These are phyloP conservation scores for Euura saliciscinereae DNA, from an alignment of 1,140 invertebrate species.

Conservation along the genomic window DNA sequence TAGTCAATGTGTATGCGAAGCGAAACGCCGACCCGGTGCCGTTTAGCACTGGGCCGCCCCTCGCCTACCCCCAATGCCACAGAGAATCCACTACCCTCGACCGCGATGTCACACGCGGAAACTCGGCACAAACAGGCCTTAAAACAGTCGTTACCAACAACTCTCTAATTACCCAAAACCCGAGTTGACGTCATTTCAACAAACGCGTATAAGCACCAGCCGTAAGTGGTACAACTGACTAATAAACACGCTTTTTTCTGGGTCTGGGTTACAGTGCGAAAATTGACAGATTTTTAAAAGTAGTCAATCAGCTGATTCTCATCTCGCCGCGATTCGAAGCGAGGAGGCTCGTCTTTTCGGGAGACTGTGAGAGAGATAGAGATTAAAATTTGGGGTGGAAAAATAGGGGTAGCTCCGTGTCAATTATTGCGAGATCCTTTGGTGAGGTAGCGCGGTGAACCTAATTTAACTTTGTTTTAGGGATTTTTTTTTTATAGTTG, in stretches of 20 bases:
- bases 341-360: too few relatives aligned
- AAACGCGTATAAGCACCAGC: not conserved
- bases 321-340: too few relatives aligned
- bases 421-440: not conserved
- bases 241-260: too few relatives aligned
- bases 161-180: slow-evolving; percentile 1
- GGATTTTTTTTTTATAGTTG: slow-evolving; percentile 41
- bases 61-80: not conserved
- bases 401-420: not conserved
- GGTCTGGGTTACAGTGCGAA: too few relatives aligned
- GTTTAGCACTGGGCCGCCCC: not conserved
- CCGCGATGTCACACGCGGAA: slow-evolving; percentile 1
- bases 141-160: slow-evolving; percentile 7
- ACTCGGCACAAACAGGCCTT: not conserved
- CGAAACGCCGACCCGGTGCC: slow-evolving; percentile 7
- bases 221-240: too few relatives aligned
- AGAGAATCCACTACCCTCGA: not conserved
- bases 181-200: not conserved
- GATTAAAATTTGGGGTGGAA: too few relatives aligned
- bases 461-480: slow-evolving; percentile 46
- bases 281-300: too few relatives aligned
- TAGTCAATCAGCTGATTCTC: too few relatives aligned
- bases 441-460: slow-evolving; percentile 7
- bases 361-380: too few relatives aligned
- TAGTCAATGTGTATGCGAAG: slow-evolving; percentile 14